Conservation (phyloP, 2,888 invertebrate genomes). For the Sinelater perroti region DNA sequence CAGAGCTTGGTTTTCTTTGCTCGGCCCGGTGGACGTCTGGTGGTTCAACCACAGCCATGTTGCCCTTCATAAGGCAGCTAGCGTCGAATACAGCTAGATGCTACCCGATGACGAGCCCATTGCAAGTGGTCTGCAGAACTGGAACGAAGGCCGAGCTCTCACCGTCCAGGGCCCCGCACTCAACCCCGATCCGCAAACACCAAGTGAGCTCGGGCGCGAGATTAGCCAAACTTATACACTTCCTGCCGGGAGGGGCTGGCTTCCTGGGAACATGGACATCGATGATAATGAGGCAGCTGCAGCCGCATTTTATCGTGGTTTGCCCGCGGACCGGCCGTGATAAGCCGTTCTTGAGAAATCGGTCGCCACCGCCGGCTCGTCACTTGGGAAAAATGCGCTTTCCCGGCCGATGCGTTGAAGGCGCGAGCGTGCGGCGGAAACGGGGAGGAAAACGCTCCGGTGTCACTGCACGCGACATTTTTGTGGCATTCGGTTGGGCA, state of each 20-base stretch:
- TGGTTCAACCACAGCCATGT: conserved; percentile 54
- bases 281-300: conserved; percentile 25
- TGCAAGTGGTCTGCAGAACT: conserved; percentile 51
- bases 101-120: conserved; percentile 62
- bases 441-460: too few relatives aligned
- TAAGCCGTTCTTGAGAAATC: conserved; percentile 6
- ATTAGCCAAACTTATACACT: conserved; percentile 22
- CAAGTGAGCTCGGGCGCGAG: conserved; percentile 11
- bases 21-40: too few relatives aligned
- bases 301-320: conserved; percentile 28
- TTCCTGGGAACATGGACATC: conserved; percentile 35
- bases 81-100: conserved; percentile 60
- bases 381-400: too few relatives aligned
- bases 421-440: too few relatives aligned
- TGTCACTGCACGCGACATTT: too few relatives aligned
- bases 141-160: too few relatives aligned
- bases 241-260: conserved; percentile 29
- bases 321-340: conserved; percentile 7
- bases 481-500: too few relatives aligned
- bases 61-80: conserved; percentile 66
- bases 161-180: too few relatives aligned
- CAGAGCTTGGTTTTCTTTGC: too few relatives aligned
- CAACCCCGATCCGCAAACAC: neutral
- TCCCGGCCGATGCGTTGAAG: too few relatives aligned
- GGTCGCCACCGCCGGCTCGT: too few relatives aligned